phyloP scores from a whole-genome alignment of 2,888 invertebrate species.

The Pristionchus arcanus region DNA sequence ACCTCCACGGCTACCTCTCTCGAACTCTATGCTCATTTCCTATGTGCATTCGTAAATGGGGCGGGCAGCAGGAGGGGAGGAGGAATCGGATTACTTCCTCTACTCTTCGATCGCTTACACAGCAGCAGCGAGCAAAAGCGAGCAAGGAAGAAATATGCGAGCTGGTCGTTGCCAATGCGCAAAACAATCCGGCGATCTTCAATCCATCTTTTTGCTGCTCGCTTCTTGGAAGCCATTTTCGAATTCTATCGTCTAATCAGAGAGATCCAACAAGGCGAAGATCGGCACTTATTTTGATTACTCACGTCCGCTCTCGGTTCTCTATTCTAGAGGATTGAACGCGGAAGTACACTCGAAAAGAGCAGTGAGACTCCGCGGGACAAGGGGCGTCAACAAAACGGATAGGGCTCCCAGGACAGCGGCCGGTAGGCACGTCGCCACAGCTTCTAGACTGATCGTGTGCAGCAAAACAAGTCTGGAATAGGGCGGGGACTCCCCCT shows the following conservation, averaged over 20 bases:
- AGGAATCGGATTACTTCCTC: constrained; percentile 8
- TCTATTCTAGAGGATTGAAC: background rate
- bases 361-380: background rate
- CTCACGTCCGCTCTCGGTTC: background rate
- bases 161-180: background rate
- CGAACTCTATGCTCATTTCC: background rate
- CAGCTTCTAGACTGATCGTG: background rate
- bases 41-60: background rate
- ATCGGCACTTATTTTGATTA: constrained; percentile 5
- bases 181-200: background rate
- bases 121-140: no score
- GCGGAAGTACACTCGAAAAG: background rate
- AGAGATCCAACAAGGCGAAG: background rate
- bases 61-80: background rate
- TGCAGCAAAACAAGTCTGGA: background rate
- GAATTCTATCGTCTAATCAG: background rate
- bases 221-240: background rate
- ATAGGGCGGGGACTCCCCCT: constrained; percentile 17
- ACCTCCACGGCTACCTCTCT: background rate
- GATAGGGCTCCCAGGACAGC: background rate
- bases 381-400: background rate
- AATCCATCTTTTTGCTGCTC: background rate
- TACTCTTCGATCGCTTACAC: background rate
- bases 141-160: background rate
- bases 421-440: background rate